Base-by-base conservation (phyloP, 1,140 invertebrate genomes). In the Brachionus calyciflorus region DNA sequence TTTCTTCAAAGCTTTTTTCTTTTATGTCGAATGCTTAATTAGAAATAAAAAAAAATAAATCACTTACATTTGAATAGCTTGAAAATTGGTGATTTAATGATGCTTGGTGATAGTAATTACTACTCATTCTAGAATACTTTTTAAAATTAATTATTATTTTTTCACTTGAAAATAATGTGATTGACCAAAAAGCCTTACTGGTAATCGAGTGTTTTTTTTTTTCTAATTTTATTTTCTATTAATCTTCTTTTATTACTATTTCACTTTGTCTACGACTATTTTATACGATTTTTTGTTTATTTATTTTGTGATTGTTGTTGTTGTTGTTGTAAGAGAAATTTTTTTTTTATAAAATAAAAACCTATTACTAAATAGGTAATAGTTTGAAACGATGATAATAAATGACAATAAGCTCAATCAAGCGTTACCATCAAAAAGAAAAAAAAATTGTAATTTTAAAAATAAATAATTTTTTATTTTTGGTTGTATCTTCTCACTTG, bases 371-470 rank as follows among this genome's bases (percentile, higher is more conserved):
- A 60, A 60, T 60, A 60, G 55, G 55, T 60, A 60, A 60, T 60
- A 60, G 55, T 60, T 60, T 60, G 55, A 60, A 33, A 60, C 55
- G 28, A 60, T 60, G 55, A 60, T 60, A 37, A 60, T 40, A 60
- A 37, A 37, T 60, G 55, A 60, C 55, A 60, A 60, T 33, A 17
- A 19, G 30, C 19, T 37, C 55, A 60, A 37, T 19, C 28, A 60
- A 40, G 55, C 55, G 55, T 60, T 28, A 7, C 55, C 33, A 37
- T 37, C 33, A 9, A 37, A 37, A 37, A 37, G 33, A 37, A 37
- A 37, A 37, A 37, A 37, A 37, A 37, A 37, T 37, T 37, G 46
- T 17, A 21, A 49, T 17, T 49, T 6, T 17, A 12, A 6, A 49
- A 49, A n/a, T 49, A 17, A 49, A 49, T 17, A 17, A 17, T n/a